Evolutionary conservation across 2,797 vertebrate genomes (phyloP).

Genomic region (Halcyon leucocephala): DNA sequence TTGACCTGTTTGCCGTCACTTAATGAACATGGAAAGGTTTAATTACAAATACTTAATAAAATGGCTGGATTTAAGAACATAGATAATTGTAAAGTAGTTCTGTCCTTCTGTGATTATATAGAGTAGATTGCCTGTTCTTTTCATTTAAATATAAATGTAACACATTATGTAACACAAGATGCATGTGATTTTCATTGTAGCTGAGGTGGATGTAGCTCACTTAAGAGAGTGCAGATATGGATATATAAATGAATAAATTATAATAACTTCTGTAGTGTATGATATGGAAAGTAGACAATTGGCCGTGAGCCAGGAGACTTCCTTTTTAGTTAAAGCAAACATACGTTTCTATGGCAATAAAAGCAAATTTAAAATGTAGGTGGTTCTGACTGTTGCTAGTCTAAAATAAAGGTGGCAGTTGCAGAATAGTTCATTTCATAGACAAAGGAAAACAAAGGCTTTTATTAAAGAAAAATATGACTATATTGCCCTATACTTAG

Average conservation of each 20-base stretch:
- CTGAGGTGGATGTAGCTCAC: background rate
- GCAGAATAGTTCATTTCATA: slow-evolving; percentile 12
- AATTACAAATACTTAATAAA: background rate
- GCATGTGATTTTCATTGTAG: background rate
- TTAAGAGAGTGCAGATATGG: background rate
- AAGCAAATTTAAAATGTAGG: slow-evolving; percentile 59
- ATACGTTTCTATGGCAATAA: slow-evolving; percentile 62
- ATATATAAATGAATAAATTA: background rate
- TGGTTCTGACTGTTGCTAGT: slow-evolving; percentile 56
- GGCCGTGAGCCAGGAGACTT: background rate
- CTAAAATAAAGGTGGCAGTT: slow-evolving; percentile 47
- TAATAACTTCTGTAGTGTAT: background rate
- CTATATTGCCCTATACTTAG: background rate
- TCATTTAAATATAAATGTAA: background rate
- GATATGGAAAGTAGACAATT: background rate
- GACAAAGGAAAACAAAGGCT: background rate
- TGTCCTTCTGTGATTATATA: background rate
- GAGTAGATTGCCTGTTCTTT: background rate
- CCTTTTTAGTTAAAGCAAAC: slow-evolving; percentile 52
- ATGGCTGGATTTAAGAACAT: background rate
- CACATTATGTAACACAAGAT: background rate
- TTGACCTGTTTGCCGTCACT: background rate
- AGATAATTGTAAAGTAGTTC: background rate
- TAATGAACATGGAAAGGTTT: background rate
- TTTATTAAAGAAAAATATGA: background rate